Evolutionary conservation across 2,113 vertebrate genomes (phyloP).

Genomic region (Camelus dromedarius): DNA sequence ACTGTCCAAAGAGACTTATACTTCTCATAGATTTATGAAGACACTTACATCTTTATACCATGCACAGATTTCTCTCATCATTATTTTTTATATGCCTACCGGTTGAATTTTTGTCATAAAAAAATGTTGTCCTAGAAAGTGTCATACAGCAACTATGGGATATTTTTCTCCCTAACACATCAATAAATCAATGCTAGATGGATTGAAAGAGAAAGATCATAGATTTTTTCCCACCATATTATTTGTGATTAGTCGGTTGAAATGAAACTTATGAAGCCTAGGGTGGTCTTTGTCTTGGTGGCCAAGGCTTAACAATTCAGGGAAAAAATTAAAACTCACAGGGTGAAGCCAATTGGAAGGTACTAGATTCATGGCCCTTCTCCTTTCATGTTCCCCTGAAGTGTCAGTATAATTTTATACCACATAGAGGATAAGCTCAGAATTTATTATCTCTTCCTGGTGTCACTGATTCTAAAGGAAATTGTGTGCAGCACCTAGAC

Average conservation of each 20-base stretch:
- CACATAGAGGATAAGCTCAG: not conserved
- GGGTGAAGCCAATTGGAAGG: not conserved
- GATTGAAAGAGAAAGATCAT: not conserved
- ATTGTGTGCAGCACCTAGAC: not conserved
- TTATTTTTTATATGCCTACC: conserved; percentile 62
- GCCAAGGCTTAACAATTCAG: not conserved
- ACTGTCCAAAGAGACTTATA: conserved; percentile 53
- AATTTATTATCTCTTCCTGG: not conserved
- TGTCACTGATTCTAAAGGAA: not conserved
- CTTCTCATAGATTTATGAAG: conserved; percentile 63
- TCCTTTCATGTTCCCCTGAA: not conserved
- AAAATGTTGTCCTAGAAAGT: conserved; percentile 50
- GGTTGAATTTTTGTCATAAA: conserved; percentile 64
- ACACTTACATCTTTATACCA: conserved; percentile 48
- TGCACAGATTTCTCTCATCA: conserved; percentile 43
- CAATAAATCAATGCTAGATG: not conserved
- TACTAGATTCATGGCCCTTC: not conserved
- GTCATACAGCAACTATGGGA: not conserved
- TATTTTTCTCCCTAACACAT: not conserved
- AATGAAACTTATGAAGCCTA: not conserved
- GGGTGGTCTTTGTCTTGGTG: not conserved
- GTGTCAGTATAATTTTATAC: not conserved
- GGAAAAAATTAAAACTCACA: not conserved
- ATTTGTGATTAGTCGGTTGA: not conserved
- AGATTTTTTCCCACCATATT: not conserved